phyloP scores from a whole-genome alignment of 2,113 vertebrate genomes.

The Charadrius vociferus region DNA sequence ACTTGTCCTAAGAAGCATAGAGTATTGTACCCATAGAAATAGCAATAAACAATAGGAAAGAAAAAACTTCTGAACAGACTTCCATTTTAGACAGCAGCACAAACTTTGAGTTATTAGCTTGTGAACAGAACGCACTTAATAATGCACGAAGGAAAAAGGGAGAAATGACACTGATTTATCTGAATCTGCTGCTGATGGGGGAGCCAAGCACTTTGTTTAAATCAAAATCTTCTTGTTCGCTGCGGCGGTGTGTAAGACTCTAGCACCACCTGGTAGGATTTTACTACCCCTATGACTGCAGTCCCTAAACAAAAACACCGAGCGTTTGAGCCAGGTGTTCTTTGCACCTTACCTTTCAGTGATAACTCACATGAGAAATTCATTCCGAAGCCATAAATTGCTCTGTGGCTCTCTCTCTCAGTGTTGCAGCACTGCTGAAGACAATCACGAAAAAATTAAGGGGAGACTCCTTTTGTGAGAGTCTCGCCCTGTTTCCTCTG shows the following conservation, averaged over 20 bases:
- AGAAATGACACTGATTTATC: not conserved
- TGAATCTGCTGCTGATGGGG: not conserved
- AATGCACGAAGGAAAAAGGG: not conserved
- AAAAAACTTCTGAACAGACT: not conserved
- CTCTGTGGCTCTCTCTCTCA: not conserved
- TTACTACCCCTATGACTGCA: not conserved
- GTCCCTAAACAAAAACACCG: not conserved
- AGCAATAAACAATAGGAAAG: not conserved
- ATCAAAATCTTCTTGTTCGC: not conserved
- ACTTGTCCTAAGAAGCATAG: not conserved
- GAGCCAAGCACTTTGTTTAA: not conserved
- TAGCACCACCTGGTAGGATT: not conserved
- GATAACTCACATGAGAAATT: not conserved
- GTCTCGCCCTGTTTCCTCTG: not conserved
- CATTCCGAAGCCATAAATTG: not conserved
- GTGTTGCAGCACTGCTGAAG: not conserved
- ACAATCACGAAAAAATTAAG: not conserved
- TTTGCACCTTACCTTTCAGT: not conserved
- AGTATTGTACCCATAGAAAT: not conserved
- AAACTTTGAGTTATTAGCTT: not conserved
- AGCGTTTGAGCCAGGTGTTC: not conserved
- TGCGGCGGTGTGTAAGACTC: not conserved
- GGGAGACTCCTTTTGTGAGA: accelerated
- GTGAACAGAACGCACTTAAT: not conserved
- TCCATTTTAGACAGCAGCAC: not conserved